These are phyloP conservation scores for Cotesia congregata DNA, from an alignment of 2,888 invertebrate species.

Conservation along the genomic window DNA sequence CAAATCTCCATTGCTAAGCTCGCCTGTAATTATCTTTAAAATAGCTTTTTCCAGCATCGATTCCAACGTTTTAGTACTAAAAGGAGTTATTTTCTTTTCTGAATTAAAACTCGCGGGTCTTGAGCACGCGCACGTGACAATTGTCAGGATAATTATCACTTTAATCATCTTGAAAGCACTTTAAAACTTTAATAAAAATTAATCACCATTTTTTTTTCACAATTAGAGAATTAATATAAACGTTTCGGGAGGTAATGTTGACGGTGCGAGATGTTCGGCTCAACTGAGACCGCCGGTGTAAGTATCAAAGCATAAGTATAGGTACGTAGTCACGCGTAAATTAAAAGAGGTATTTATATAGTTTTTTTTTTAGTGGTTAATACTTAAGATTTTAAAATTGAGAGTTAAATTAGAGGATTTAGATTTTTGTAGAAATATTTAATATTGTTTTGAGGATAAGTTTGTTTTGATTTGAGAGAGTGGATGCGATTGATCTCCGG, in stretches of 20 bases:
- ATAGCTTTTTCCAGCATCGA: conserved; percentile 67
- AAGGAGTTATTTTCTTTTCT: conserved; percentile 47
- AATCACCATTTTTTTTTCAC: neutral
- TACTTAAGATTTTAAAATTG: too few species aligned
- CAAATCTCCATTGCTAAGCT: conserved; percentile 62
- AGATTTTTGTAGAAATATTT: too few species aligned
- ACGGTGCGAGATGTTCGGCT: conserved; percentile 67
- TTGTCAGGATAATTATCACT: conserved; percentile 14
- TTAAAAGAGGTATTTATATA: neutral
- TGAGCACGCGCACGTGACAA: conserved; percentile 34
- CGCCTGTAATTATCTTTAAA: conserved; percentile 64
- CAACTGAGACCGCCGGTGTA: conserved; percentile 67
- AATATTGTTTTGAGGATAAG: too few species aligned
- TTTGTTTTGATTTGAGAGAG: neutral
- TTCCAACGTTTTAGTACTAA: conserved; percentile 59
- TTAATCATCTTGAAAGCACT: conserved; percentile 19
- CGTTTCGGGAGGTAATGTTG: conserved; percentile 58
- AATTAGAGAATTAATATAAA: neutral
- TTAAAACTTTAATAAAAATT: neutral
- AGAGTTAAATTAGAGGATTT: too few species aligned
- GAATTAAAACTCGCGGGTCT: neutral
- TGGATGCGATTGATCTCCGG: conserved; percentile 42
- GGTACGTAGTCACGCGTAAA: conserved; percentile 64
- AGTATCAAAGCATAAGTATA: conserved; percentile 68
- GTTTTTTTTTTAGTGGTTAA: neutral